Evolutionary conservation across 2,113 vertebrate genomes (phyloP).

Genomic region (Spheniscus mendiculus): DNA sequence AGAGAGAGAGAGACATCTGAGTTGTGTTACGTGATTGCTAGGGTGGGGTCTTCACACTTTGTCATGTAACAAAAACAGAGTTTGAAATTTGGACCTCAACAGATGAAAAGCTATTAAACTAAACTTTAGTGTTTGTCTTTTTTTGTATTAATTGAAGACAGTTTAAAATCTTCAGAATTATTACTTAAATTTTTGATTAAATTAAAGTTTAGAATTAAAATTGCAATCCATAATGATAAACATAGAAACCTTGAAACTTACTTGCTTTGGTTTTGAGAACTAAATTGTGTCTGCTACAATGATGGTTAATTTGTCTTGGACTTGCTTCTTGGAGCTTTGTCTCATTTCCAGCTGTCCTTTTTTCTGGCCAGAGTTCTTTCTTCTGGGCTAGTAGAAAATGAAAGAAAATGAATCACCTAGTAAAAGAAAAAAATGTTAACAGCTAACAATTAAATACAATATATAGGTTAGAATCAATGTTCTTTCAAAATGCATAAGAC

Average conservation of each 20-base stretch:
- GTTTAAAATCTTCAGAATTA: neutral
- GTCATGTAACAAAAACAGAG: neutral
- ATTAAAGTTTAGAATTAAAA: neutral
- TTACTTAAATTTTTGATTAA: neutral
- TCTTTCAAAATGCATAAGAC: neutral
- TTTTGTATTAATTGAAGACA: neutral
- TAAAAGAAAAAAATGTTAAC: neutral
- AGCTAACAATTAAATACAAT: neutral
- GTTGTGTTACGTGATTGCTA: neutral
- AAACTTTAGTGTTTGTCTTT: neutral
- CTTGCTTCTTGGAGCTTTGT: neutral
- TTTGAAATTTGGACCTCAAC: neutral
- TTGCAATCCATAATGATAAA: neutral
- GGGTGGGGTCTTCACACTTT: neutral
- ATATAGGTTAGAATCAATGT: neutral
- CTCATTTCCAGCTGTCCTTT: neutral
- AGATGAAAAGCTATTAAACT: neutral
- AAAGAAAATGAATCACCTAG: neutral
- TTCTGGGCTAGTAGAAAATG: neutral
- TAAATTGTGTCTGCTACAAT: neutral
- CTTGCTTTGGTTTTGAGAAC: neutral
- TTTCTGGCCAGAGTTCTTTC: neutral
- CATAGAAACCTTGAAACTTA: neutral
- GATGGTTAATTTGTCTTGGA: neutral
- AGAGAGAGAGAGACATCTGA: neutral